Evolutionary conservation across 53 echinoderm and acorn worm genomes (phyloP).

Genomic region (Crossaster papposus): DNA sequence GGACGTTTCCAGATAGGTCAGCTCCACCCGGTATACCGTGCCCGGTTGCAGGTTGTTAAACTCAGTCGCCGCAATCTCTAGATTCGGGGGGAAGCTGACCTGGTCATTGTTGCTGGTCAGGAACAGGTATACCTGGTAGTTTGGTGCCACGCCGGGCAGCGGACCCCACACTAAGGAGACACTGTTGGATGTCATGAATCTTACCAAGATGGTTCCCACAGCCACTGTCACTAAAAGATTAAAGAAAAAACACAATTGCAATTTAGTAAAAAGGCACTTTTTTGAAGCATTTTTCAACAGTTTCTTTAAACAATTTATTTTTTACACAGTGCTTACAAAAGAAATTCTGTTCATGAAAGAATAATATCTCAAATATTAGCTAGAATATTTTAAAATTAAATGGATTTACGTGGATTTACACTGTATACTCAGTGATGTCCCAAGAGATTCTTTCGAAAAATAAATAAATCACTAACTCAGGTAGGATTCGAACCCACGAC

Average conservation of each 20-base stretch:
- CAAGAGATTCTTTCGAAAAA: too few relatives aligned
- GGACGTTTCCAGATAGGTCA: not conserved
- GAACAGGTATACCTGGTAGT: conserved; percentile 20
- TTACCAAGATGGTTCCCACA: conserved; percentile 26
- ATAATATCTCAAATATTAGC: too few relatives aligned
- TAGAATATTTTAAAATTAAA: too few relatives aligned
- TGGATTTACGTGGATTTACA: too few relatives aligned
- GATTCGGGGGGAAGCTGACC: not conserved
- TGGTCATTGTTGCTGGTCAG: not conserved
- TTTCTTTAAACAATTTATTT: not conserved
- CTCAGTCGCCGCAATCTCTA: not conserved
- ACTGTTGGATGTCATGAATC: not conserved
- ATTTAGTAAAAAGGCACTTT: not conserved
- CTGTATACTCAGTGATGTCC: too few relatives aligned
- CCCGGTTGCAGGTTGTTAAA: conserved; percentile 1
- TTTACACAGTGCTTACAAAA: too few relatives aligned
- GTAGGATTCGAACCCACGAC: too few relatives aligned
- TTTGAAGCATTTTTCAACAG: not conserved
- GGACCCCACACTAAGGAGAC: conserved; percentile 42
- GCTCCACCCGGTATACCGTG: conserved; percentile 24
- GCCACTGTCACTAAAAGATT: conserved; percentile 14
- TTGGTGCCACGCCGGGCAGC: not conserved
- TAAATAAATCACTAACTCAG: too few relatives aligned
- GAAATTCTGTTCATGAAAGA: too few relatives aligned
- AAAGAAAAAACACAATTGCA: not conserved